Evolutionary conservation across 2,888 invertebrate species (phyloP), one percentile per base, ranked within the genome.

Genomic region (Escarpia spicata): DNA sequence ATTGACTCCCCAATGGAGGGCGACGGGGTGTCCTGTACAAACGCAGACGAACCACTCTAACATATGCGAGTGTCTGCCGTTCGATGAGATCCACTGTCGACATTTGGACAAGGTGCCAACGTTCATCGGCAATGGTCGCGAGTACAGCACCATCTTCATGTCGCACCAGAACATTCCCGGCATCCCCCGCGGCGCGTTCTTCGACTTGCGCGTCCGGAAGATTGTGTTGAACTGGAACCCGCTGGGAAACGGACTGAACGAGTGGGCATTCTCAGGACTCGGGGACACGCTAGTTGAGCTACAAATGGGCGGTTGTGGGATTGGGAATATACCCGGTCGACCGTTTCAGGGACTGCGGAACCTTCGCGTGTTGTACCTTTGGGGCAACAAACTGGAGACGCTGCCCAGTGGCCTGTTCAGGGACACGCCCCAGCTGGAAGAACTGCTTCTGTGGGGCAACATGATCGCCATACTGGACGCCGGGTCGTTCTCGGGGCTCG

Each of bases 361-460:
- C 37, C 93, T 94, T 60, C 92, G 91, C 12, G 43, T 89, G 26
- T 91, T 94, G 19, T 93, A 94, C 58, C 92, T 94, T n/a, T 94
- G 94, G 94, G 93, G 93, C 31, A 94, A 94, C 92, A 45, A 92
- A n/a, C 93, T 94, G 19, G 9, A 92, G 9, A 43, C 89, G 43
- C 92, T 94, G 3, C 94, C 94, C n/a, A 44, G 60, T 1, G 92
- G 92, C 8, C 93, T 94, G 58, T 94, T 94, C 92, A 92, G 92
- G 31, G 92, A 93, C 60, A 90, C 93, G 10, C 52, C 43, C 1
- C 92, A 94, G 15, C 91, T 94, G 43, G 58, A 90, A 6, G 94
- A 94, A 75, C 92, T 94, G 26, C 90, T 92, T 44, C 91, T 94
- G 43, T 94, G 94, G 94, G 94, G 94, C 19, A 94, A 94, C 92